Base-by-base conservation (phyloP, 2,797 vertebrate species). In the Rhynchonycteris naso region DNA sequence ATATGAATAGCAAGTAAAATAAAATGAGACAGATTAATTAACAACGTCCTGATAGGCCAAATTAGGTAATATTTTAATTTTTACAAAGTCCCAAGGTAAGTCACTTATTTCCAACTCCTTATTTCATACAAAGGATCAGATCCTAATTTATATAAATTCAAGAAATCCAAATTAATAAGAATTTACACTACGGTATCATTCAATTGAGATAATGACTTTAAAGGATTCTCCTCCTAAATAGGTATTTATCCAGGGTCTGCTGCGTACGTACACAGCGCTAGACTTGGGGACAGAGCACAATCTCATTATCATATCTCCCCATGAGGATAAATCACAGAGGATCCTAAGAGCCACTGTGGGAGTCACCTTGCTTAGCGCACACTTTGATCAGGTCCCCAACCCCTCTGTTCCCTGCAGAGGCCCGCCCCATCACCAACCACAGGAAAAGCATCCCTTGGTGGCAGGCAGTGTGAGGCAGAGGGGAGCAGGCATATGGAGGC, bases 221-320 rank as follows among this genome's bases (percentile, higher is more conserved):
- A 92, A 95, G 54, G 90, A 95, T 93, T 83, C 91, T 88, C 81
- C 83, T 50, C 84, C 66, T 91, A 78, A 47, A 90, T 91, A 95
- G 96, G 96, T 94, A 92, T 96, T 91, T 95, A 84, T 47, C 75
- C 69, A 61, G 81, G 61, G 71, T 56, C 91, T 76, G 71, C 79
- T 76, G n/a, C 0, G 7, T 33, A 74, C 0, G 7, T 33, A 74
- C 59, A 84, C 28, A 59, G 56, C n/a, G 15, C 68, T 56, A 7
- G 11, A 71, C 58, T 22, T 50, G 52, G 61, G 56, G 43, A 65
- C 3, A 26, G 54, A 88, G 56, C 10, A 43, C 47, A 66, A 50
- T 78, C 90, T 90, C 71, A 81, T 93, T 83, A 80, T 15, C 38
- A 3, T 33, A 16, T 81, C 35, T 94, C 54, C 52, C 33, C 0